These are phyloP conservation scores for Xylocopa sonorina DNA, from an alignment of 1,140 invertebrate species.

Conservation along the genomic window DNA sequence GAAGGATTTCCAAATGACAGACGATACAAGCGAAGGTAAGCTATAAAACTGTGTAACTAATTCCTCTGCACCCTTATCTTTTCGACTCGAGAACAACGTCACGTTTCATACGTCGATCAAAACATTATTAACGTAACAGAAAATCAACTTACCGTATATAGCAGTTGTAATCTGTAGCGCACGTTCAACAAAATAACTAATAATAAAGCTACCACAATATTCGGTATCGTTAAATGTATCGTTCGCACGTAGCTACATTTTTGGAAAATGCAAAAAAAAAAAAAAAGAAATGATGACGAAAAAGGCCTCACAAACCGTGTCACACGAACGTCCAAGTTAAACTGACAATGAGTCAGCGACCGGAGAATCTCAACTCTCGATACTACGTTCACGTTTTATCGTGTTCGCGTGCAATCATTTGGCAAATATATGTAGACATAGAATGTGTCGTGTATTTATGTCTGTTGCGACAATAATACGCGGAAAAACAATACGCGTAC, in stretches of 20 bases:
- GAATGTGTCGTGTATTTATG: not conserved
- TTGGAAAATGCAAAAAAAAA: not conserved
- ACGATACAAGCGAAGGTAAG: not conserved
- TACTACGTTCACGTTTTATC: slow-evolving; percentile 46
- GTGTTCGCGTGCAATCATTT: slow-evolving; percentile 9
- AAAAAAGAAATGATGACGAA: not conserved
- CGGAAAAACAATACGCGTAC: too few species aligned
- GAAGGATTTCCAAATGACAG: too few species aligned
- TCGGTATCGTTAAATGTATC: not conserved
- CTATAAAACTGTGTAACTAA: not conserved
- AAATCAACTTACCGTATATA: too few species aligned
- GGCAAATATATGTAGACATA: slow-evolving; percentile 12
- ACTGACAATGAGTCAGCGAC: slow-evolving; percentile 51
- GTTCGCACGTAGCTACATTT: too few species aligned
- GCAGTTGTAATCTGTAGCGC: too few species aligned
- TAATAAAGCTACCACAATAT: too few species aligned
- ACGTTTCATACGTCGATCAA: too few species aligned
- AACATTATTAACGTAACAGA: too few species aligned
- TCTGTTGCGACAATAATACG: too few species aligned
- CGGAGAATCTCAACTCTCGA: slow-evolving; percentile 20
- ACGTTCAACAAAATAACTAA: too few species aligned
- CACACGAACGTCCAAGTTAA: slow-evolving; percentile 28
- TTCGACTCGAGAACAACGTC: too few species aligned
- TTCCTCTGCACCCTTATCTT: not conserved
- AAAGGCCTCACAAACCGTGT: not conserved